A percentile compares a stretch with the other conserved stretches of the same genome.
These are phyloP conservation scores for Cryptocheilus praepositus DNA, from an alignment of 2,888 invertebrate genomes.

Conservation along the genomic window DNA sequence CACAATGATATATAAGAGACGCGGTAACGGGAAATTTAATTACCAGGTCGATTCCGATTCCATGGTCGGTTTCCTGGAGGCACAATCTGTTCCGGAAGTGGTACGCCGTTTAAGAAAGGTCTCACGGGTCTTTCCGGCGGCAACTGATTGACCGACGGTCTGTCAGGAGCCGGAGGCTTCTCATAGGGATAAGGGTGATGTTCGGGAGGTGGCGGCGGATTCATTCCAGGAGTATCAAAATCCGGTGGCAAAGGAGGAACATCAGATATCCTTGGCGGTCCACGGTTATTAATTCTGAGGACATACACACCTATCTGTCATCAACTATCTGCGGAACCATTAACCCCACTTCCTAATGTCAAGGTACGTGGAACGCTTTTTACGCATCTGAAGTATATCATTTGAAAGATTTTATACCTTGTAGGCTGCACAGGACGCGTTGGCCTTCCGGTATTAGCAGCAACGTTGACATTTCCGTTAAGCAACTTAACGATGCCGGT, in stretches of 20 bases:
- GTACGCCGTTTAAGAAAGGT: conserved; percentile 82
- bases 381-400: too few species aligned
- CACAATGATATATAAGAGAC: too few species aligned
- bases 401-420: conserved; percentile 53
- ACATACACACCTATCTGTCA: not conserved
- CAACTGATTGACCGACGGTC: conserved; percentile 76
- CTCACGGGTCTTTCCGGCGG: conserved; percentile 78
- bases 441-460: conserved; percentile 84
- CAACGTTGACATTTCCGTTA: conserved; percentile 92
- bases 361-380: too few species aligned
- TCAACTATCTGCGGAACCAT: too few species aligned
- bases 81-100: conserved; percentile 85
- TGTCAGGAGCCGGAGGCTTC: conserved; percentile 76
- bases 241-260: conserved; percentile 83
- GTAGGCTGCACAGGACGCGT: conserved; percentile 78
- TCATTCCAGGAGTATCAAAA: conserved; percentile 78
- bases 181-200: conserved; percentile 81
- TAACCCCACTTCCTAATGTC: too few species aligned
- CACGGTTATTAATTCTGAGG: conserved; percentile 88
- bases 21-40: too few species aligned
- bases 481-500: conserved; percentile 91
- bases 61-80: conserved; percentile 71
- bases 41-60: conserved; percentile 58
- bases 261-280: conserved; percentile 90
- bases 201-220: conserved; percentile 76